Evolutionary conservation across 2,113 vertebrate species (phyloP).

Genomic region (Opisthocomus hoazin): DNA sequence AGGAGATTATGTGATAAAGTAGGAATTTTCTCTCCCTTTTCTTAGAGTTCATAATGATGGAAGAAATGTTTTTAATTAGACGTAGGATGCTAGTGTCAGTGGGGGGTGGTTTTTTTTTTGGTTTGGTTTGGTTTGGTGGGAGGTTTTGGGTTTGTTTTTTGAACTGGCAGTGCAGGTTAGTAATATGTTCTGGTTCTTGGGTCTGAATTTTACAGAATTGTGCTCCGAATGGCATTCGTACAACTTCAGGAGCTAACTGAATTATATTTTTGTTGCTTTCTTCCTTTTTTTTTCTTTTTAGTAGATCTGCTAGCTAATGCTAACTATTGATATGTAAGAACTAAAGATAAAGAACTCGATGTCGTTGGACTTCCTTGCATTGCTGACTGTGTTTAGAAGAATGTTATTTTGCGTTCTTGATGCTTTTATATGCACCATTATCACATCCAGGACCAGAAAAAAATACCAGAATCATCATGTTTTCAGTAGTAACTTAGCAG

Average conservation of each 20-base stretch:
- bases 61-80: not conserved
- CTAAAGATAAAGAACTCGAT: not conserved
- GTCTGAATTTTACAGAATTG: not conserved
- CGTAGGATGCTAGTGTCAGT: not conserved
- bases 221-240: not conserved
- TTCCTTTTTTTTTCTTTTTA: not conserved
- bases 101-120: not conserved
- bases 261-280: not conserved
- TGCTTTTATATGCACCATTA: not conserved
- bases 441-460: not conserved
- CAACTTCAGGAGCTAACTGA: not conserved
- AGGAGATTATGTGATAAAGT: not conserved
- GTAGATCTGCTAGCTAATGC: not conserved
- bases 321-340: not conserved
- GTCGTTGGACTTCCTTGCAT: not conserved
- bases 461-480: not conserved
- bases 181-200: not conserved
- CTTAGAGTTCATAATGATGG: not conserved
- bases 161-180: not conserved
- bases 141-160: not conserved
- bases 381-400: not conserved
- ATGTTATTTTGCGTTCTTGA: not conserved
- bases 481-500: not conserved
- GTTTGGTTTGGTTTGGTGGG: no score
- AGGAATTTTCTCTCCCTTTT: not conserved